These are phyloP conservation scores for Labeo rohita DNA, from an alignment of 2,113 vertebrate species.

Conservation along the genomic window DNA sequence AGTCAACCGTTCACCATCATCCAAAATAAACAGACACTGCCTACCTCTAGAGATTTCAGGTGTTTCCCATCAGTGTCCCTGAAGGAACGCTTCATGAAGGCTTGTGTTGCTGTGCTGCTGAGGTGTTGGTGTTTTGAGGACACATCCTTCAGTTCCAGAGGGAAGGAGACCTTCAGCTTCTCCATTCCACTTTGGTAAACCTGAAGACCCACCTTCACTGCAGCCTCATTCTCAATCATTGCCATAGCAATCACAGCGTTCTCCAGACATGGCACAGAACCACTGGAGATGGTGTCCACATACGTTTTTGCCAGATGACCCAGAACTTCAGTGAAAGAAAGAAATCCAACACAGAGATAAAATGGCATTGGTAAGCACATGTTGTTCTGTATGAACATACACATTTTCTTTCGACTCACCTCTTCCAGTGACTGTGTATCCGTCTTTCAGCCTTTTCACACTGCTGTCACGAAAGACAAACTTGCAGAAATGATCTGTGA, in stretches of 20 bases:
- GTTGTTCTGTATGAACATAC: not conserved
- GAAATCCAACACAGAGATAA: not conserved
- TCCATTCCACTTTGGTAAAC: conserved; percentile 55
- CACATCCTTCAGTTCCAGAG: conserved; percentile 43
- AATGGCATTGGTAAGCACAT: not conserved
- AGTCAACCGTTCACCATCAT: not conserved
- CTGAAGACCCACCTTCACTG: conserved; percentile 50
- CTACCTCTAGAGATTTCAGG: too few relatives aligned
- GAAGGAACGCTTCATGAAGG: too few relatives aligned
- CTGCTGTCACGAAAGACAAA: too few relatives aligned
- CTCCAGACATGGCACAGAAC: conserved; percentile 67
- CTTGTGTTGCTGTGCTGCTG: too few relatives aligned
- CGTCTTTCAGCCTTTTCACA: too few relatives aligned
- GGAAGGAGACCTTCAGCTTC: conserved; percentile 54
- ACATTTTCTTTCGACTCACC: conserved; percentile 6
- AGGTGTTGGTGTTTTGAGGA: too few relatives aligned
- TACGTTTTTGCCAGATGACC: conserved; percentile 57
- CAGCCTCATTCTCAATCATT: conserved; percentile 62
- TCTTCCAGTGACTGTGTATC: too few relatives aligned
- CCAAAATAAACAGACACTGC: conserved; percentile 38
- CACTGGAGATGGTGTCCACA: conserved; percentile 58
- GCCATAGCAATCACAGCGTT: conserved; percentile 65
- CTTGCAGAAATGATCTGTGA: too few relatives aligned
- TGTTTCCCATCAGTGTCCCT: too few relatives aligned
- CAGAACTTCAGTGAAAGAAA: conserved; percentile 54